A percentile compares a stretch with the other conserved stretches of the same genome.
phyloP scores from a whole-genome alignment of 1,140 invertebrate genomes.

The Matsumurasca onukii region DNA sequence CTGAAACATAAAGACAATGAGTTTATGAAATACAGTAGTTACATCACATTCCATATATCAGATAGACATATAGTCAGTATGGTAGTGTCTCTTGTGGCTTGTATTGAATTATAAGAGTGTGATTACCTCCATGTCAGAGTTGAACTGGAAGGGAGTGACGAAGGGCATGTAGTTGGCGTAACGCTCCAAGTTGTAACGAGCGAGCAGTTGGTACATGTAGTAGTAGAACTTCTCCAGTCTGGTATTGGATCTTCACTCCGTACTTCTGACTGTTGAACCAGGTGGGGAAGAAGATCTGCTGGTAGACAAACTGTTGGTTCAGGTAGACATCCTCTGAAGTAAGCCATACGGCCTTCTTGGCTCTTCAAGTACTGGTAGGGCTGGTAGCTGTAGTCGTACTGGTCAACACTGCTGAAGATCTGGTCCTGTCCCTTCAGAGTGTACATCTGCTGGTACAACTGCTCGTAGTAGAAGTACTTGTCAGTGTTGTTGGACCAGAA shows the following conservation, averaged over 20 bases:
- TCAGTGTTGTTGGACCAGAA: constrained; percentile 13
- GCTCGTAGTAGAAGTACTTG: constrained; percentile 14
- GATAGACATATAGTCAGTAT: neutral
- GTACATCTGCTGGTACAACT: constrained; percentile 11
- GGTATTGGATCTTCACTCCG: constrained; percentile 45
- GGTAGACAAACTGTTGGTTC: constrained; percentile 42
- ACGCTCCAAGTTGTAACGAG: constrained; percentile 67
- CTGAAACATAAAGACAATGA: constrained; percentile 20
- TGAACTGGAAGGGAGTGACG: constrained; percentile 57
- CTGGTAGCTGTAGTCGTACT: neutral
- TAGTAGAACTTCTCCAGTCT: constrained; percentile 63
- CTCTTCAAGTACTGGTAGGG: constrained; percentile 1
- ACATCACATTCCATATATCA: neutral
- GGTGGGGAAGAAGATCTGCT: constrained; percentile 61
- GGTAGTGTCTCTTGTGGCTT: neutral
- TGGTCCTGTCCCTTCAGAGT: neutral
- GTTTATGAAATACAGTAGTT: neutral
- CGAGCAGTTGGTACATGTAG: constrained; percentile 59
- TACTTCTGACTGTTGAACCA: constrained; percentile 58
- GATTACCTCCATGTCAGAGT: constrained; percentile 49
- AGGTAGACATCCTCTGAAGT: constrained; percentile 69
- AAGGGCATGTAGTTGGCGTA: constrained; percentile 61
- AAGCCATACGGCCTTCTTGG: constrained; percentile 54
- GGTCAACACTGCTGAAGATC: neutral
- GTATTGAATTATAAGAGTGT: neutral